Conservation (phyloP, 1,140 invertebrate species). For the Coenobita brevimanus region DNA sequence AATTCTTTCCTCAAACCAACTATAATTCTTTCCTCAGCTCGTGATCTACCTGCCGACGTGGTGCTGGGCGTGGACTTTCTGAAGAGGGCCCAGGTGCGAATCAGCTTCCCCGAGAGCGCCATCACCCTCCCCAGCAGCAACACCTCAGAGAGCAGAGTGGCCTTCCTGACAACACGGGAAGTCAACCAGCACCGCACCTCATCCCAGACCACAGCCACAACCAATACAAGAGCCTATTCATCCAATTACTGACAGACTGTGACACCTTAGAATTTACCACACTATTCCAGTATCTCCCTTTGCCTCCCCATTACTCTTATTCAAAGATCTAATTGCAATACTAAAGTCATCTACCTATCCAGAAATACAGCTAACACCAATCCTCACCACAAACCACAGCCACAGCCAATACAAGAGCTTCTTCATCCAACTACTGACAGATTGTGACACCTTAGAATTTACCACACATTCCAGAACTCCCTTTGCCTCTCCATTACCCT, state of each 20-base stretch:
- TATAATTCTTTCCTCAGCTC: slow-evolving; percentile 7
- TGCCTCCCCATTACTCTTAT: no score
- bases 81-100: slow-evolving; percentile 57
- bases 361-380: no score
- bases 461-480: no score
- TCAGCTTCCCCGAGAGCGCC: slow-evolving; percentile 65
- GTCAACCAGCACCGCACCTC: slow-evolving; percentile 49
- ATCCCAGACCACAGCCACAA: not conserved
- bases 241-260: slow-evolving; percentile 67
- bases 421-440: slow-evolving; percentile 68
- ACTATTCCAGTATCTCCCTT: no score
- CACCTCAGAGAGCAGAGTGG: slow-evolving; percentile 37
- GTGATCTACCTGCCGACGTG: slow-evolving; percentile 46
- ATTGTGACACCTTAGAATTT: no score
- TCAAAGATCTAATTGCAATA: no score
- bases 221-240: slow-evolving; percentile 52
- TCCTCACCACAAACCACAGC: not conserved
- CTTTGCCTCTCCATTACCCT: no score
- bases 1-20: not conserved
- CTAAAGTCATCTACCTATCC: no score
- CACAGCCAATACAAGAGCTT: slow-evolving; percentile 33
- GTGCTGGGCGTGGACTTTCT: slow-evolving; percentile 66
- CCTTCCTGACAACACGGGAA: slow-evolving; percentile 55
- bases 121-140: slow-evolving; percentile 40
- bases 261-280: no score